Evolutionary conservation across 2,888 invertebrate genomes (phyloP).

Genomic region (Lasioglossum villosulum): DNA sequence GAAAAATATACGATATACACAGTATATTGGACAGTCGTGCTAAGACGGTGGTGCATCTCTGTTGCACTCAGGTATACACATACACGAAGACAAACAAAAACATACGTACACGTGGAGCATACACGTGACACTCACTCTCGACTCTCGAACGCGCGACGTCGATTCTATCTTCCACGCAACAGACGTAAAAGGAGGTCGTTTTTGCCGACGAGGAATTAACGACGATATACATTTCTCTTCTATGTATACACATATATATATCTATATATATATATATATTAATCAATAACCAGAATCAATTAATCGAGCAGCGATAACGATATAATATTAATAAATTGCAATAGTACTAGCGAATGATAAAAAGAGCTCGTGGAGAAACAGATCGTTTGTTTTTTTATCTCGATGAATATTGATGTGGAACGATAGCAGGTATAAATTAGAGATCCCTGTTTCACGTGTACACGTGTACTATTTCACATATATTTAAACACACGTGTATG

Average conservation of each 20-base stretch:
- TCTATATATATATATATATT: conserved; percentile 62
- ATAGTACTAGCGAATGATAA: conserved; percentile 62
- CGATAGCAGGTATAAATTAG: conserved; percentile 31
- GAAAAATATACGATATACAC: conserved; percentile 38
- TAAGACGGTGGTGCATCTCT: conserved; percentile 8
- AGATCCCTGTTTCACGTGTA: too few relatives aligned
- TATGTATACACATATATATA: conserved; percentile 47
- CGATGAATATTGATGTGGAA: conserved; percentile 49
- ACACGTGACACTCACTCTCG: neutral
- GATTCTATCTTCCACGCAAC: conserved; percentile 29
- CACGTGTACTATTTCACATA: too few relatives aligned
- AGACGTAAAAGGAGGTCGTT: conserved; percentile 41
- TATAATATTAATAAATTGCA: conserved; percentile 63
- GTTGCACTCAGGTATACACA: conserved; percentile 5
- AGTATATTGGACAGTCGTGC: conserved; percentile 44
- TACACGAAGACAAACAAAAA: neutral
- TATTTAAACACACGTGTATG: too few relatives aligned
- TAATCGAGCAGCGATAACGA: conserved; percentile 63
- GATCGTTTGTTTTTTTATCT: conserved; percentile 25
- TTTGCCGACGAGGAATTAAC: conserved; percentile 63
- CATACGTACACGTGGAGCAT: conserved; percentile 1
- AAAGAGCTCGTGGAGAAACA: conserved; percentile 24
- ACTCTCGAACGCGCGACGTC: conserved; percentile 7
- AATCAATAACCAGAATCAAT: conserved; percentile 70
- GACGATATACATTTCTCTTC: conserved; percentile 73